Evolutionary conservation across 2,113 vertebrate genomes (phyloP).

Genomic region (Pomatostomus ruficeps): DNA sequence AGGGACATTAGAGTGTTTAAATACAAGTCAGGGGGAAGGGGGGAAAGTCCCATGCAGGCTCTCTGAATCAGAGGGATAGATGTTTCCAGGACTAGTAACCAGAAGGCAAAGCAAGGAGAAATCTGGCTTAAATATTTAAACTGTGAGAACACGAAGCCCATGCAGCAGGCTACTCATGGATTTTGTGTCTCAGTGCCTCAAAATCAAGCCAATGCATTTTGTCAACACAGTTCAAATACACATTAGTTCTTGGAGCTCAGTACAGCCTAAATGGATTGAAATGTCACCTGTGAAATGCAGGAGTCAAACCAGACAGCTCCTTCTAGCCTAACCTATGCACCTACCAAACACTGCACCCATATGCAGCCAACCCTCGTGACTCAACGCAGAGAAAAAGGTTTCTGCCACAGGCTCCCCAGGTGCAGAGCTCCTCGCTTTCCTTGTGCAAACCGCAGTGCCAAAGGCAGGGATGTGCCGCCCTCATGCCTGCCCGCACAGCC

Average conservation of each 20-base stretch:
- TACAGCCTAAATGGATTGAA: neutral
- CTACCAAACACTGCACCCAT: neutral
- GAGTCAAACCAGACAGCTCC: neutral
- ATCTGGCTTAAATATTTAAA: neutral
- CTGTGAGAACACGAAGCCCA: neutral
- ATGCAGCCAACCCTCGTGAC: neutral
- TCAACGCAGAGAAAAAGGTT: neutral
- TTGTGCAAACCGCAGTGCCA: neutral
- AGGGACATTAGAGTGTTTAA: neutral
- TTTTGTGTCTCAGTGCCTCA: neutral
- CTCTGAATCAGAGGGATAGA: neutral
- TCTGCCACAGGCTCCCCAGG: neutral
- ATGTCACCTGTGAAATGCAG: neutral
- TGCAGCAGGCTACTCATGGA: neutral
- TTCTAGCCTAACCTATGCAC: neutral
- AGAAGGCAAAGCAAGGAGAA: neutral
- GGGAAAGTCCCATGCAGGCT: neutral
- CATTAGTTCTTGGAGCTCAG: neutral
- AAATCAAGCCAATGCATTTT: neutral
- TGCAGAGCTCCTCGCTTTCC: neutral
- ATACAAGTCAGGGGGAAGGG: neutral
- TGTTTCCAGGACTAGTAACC: neutral
- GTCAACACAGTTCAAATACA: neutral
- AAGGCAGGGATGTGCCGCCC: neutral
- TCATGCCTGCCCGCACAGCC: accelerated